Percentiles rank a stretch among this genome's conserved stretches.
These are phyloP conservation scores for Piaya cayana DNA, from an alignment of 2,113 vertebrate species.

Conservation along the genomic window DNA sequence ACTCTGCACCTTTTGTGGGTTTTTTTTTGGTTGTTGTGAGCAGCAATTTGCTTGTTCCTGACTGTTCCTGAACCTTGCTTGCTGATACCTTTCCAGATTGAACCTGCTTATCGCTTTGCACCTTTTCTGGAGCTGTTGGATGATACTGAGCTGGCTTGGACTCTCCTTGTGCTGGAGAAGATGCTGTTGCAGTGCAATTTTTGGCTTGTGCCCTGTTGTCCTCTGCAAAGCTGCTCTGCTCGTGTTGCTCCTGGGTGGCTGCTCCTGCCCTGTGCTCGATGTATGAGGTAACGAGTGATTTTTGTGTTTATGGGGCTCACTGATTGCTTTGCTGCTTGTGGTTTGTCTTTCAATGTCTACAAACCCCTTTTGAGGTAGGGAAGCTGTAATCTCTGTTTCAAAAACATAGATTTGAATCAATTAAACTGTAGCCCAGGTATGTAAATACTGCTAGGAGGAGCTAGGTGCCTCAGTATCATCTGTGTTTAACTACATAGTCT, in stretches of 20 bases:
- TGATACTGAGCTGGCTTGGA: neutral
- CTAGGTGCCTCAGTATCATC: neutral
- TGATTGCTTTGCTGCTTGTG: neutral
- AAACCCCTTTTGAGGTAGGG: neutral
- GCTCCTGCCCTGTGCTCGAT: neutral
- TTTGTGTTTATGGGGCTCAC: neutral
- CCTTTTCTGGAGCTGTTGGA: neutral
- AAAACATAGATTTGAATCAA: neutral
- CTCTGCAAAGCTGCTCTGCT: neutral
- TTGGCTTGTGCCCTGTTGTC: accelerated
- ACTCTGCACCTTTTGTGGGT: accelerated
- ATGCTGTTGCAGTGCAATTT: accelerated
- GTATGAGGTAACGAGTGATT: neutral
- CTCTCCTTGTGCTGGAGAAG: neutral
- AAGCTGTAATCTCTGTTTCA: neutral
- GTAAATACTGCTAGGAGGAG: neutral
- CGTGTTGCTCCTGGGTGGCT: neutral
- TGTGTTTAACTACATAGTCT: neutral
- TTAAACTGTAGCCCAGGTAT: neutral
- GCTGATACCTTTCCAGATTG: too few species aligned
- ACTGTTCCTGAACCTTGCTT: accelerated
- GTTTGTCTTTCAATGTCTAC: neutral
- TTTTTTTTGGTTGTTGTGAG: neutral
- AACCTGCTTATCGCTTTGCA: neutral
- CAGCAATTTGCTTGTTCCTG: accelerated